Conservation (phyloP, 2,113 vertebrate genomes). For the Hipposideros armiger region DNA sequence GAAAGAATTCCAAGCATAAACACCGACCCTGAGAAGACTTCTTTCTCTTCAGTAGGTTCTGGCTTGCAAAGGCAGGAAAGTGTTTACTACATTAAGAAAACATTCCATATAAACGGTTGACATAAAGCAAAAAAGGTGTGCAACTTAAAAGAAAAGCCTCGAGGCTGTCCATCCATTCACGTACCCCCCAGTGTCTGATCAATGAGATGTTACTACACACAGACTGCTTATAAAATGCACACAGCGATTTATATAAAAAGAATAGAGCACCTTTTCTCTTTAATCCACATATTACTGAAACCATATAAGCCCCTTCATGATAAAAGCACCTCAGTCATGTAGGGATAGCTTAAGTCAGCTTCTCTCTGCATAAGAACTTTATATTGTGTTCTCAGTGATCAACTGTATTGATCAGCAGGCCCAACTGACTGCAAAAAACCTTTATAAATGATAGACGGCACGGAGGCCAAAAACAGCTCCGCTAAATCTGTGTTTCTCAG, state of each 20-base stretch:
- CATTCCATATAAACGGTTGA: not conserved
- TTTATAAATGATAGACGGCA: not conserved
- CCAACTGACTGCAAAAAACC: not conserved
- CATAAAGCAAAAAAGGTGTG: not conserved
- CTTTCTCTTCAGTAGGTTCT: not conserved
- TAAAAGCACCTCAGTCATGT: slow-evolving; percentile 19
- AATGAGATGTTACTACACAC: not conserved
- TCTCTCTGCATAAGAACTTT: not conserved
- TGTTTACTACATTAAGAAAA: not conserved
- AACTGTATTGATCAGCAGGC: not conserved
- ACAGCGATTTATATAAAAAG: slow-evolving; percentile 54
- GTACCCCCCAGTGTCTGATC: not conserved
- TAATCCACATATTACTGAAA: not conserved
- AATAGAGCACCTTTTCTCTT: slow-evolving; percentile 67
- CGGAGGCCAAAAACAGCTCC: not conserved
- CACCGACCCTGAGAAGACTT: not conserved
- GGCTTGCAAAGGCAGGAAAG: slow-evolving; percentile 22
- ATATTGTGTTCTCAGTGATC: not conserved
- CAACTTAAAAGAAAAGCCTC: slow-evolving; percentile 31
- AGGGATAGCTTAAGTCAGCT: not conserved
- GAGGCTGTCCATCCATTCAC: not conserved
- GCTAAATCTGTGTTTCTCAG: not conserved
- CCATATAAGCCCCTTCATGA: not conserved
- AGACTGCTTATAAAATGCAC: slow-evolving; percentile 11
- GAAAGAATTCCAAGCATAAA: slow-evolving; percentile 37